phyloP scores from a whole-genome alignment of 2,113 vertebrate species.

The Ailurus styani region DNA sequence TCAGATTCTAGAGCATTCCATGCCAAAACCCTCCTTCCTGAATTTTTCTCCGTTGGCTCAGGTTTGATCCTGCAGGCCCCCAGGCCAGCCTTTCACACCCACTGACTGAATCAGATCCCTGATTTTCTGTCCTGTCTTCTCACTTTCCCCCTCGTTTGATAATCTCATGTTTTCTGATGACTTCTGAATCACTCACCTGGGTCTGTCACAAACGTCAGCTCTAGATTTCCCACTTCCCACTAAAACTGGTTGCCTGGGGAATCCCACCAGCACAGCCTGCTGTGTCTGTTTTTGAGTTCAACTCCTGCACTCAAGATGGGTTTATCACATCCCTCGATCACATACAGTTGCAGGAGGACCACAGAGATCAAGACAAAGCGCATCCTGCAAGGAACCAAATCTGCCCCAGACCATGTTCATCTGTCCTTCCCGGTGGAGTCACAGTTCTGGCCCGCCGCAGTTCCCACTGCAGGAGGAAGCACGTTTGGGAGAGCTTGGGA shows the following conservation, averaged over 20 bases:
- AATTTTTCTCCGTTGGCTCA: neutral
- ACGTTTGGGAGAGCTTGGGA: neutral
- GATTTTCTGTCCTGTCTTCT: neutral
- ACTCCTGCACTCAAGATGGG: rapidly evolving
- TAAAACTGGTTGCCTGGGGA: neutral
- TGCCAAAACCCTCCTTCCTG: neutral
- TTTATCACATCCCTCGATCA: neutral
- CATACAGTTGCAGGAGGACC: neutral
- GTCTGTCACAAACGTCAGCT: neutral
- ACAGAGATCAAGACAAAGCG: neutral
- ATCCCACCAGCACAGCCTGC: neutral
- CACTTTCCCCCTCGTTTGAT: neutral
- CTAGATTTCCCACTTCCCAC: neutral
- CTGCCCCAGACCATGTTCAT: rapidly evolving
- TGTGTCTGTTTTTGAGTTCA: neutral
- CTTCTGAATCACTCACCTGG: neutral
- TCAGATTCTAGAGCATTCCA: too few species aligned
- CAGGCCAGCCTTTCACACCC: neutral
- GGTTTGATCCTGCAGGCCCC: neutral
- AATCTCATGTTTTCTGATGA: neutral
- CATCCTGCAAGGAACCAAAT: neutral
- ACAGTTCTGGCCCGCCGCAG: neutral
- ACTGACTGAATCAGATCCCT: rapidly evolving
- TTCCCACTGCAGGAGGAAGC: neutral
- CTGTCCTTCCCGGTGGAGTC: neutral